A percentile compares a stretch with the other conserved stretches of the same genome.
phyloP scores from a whole-genome alignment of 1,140 invertebrate genomes.

The Hyles vespertilio region DNA sequence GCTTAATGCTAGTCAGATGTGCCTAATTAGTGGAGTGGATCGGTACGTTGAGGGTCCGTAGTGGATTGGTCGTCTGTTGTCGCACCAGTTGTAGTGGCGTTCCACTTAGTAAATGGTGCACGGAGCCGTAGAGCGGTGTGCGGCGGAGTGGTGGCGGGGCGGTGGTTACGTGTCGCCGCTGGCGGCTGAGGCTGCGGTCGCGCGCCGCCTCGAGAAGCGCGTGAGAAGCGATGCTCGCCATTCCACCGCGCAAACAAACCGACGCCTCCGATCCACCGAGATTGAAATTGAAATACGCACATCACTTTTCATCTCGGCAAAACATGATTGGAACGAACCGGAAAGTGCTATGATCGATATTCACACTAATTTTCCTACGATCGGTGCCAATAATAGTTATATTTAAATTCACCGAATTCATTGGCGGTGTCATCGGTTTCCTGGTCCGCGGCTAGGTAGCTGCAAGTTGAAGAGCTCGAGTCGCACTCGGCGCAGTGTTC shows the following conservation, averaged over 20 bases:
- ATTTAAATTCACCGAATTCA: too few relatives aligned
- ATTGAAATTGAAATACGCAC: slow-evolving; percentile 4
- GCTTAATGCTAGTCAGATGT: too few relatives aligned
- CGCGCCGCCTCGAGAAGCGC: slow-evolving; percentile 10
- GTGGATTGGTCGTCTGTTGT: not conserved
- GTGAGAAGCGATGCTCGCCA: slow-evolving; percentile 24
- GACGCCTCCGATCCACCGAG: slow-evolving; percentile 12
- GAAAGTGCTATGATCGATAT: too few relatives aligned
- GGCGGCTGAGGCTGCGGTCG: slow-evolving; percentile 23
- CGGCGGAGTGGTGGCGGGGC: not conserved
- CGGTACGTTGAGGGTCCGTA: too few relatives aligned
- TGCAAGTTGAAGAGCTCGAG: not conserved
- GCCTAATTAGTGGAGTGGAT: too few relatives aligned
- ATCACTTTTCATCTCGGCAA: too few relatives aligned
- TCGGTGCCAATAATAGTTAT: too few relatives aligned
- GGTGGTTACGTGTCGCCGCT: slow-evolving; percentile 45
- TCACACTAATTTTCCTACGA: too few relatives aligned
- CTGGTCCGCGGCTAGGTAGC: too few relatives aligned
- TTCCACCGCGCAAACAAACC: slow-evolving; percentile 10
- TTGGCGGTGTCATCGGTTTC: too few relatives aligned
- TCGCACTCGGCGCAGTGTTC: slow-evolving; percentile 22
- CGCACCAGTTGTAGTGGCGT: slow-evolving; percentile 32
- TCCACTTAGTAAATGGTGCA: slow-evolving; percentile 54
- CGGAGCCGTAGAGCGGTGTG: slow-evolving; percentile 6
- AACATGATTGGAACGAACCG: too few relatives aligned